Evolutionary conservation across 2,113 vertebrate species (phyloP).

Genomic region (Eleginops maclovinus): DNA sequence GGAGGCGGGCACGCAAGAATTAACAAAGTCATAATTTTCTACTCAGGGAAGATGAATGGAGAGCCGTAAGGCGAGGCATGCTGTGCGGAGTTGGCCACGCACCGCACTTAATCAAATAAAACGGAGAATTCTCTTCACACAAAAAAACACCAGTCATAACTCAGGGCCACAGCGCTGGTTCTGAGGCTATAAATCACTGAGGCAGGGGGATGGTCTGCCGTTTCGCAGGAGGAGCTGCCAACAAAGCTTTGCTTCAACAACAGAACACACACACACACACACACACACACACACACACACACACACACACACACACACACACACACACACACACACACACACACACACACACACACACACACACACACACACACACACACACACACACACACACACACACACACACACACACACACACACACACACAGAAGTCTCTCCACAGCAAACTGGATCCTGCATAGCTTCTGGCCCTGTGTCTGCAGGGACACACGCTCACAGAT

Average conservation of each 20-base stretch:
- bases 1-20: conserved; percentile 55
- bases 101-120: conserved; percentile 69
- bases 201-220: conserved; percentile 20
- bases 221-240: conserved; percentile 31
- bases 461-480: neutral
- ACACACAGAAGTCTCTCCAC: neutral
- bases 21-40: conserved; percentile 69
- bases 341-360: conserved; percentile 9
- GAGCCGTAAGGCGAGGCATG: conserved; percentile 38
- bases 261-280: conserved; percentile 6
- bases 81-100: conserved; percentile 30
- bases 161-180: conserved; percentile 47
- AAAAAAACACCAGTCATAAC: conserved; percentile 60
- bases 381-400: neutral
- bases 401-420: conserved; percentile 9
- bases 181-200: conserved; percentile 56
- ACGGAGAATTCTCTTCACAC: conserved; percentile 56
- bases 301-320: conserved; percentile 5
- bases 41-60: conserved; percentile 63
- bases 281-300: conserved; percentile 4
- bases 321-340: neutral
- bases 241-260: conserved; percentile 24
- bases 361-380: conserved; percentile 1
- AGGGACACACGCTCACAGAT: neutral
- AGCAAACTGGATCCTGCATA: neutral